A percentile compares a stretch with the other conserved stretches of the same genome.
phyloP scores from a whole-genome alignment of 2,113 vertebrate genomes.

The Periophthalmus modestus region DNA sequence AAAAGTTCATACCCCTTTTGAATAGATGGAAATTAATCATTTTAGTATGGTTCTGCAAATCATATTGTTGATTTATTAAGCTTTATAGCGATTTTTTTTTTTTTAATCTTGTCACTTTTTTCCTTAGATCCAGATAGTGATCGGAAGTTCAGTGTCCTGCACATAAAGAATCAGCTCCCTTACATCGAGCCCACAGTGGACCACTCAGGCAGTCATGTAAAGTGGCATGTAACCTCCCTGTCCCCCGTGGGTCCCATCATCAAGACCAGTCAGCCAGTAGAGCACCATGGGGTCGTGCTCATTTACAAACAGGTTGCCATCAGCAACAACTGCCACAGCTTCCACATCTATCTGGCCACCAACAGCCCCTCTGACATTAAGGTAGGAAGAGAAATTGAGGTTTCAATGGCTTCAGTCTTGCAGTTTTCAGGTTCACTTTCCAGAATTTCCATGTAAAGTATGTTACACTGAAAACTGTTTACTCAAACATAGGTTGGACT shows the following conservation, averaged over 20 bases:
- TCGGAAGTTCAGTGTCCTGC: slow-evolving; percentile 83
- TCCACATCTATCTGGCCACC: slow-evolving; percentile 84
- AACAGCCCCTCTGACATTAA: slow-evolving; percentile 87
- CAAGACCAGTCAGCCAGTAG: slow-evolving; percentile 64
- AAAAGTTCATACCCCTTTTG: background rate
- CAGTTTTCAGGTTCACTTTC: background rate
- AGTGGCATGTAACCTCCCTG: slow-evolving; percentile 85
- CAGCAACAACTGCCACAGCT: slow-evolving; percentile 75
- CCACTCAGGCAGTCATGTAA: slow-evolving; percentile 82
- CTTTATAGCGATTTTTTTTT: background rate
- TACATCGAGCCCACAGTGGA: slow-evolving; percentile 78
- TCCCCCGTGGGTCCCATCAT: slow-evolving; percentile 86
- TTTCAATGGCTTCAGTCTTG: background rate
- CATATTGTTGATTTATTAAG: background rate
- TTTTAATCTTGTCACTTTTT: background rate
- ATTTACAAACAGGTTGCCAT: slow-evolving; percentile 80
- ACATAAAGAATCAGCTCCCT: slow-evolving; percentile 73
- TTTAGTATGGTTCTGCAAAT: no score
- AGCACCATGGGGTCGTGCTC: slow-evolving; percentile 83
- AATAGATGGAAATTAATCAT: background rate
- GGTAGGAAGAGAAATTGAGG: slow-evolving; percentile 53
- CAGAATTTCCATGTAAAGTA: background rate
- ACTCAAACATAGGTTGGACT: background rate
- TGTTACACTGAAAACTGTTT: background rate
- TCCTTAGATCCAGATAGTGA: slow-evolving; percentile 60